Evolutionary conservation across 2,113 vertebrate species (phyloP).

Genomic region (Engraulis encrasicolus): DNA sequence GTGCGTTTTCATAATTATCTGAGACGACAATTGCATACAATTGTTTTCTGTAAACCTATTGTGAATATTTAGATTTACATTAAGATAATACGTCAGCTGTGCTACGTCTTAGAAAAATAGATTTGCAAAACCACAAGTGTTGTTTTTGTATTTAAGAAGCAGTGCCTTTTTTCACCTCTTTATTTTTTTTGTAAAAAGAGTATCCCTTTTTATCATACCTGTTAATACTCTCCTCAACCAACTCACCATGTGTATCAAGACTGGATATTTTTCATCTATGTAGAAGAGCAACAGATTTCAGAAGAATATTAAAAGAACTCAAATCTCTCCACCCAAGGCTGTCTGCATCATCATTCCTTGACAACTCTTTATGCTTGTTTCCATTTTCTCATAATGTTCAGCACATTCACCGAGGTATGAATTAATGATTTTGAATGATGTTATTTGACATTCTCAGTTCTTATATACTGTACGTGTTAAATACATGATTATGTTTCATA

Average conservation of each 20-base stretch:
- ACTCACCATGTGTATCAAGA: not conserved
- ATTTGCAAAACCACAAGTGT: not conserved
- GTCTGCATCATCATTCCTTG: not conserved
- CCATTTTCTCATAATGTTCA: not conserved
- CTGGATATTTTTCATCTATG: not conserved
- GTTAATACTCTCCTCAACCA: not conserved
- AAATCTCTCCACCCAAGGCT: not conserved
- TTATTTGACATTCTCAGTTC: too few species aligned
- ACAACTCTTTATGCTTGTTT: not conserved
- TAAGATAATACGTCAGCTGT: not conserved
- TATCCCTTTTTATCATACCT: not conserved
- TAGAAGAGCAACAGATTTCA: not conserved
- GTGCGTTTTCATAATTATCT: not conserved
- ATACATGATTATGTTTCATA: too few species aligned
- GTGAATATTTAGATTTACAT: not conserved
- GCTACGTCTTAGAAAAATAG: conserved; percentile 9
- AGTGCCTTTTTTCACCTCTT: not conserved
- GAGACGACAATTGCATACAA: not conserved
- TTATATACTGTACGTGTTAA: too few species aligned
- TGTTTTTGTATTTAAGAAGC: conserved; percentile 16
- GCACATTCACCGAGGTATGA: not conserved
- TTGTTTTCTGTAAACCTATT: not conserved
- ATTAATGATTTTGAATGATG: too few species aligned
- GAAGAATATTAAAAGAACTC: not conserved
- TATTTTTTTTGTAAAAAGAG: too few species aligned